Evolutionary conservation across 2,113 vertebrate species (phyloP).

Genomic region (Microtus pennsylvanicus): DNA sequence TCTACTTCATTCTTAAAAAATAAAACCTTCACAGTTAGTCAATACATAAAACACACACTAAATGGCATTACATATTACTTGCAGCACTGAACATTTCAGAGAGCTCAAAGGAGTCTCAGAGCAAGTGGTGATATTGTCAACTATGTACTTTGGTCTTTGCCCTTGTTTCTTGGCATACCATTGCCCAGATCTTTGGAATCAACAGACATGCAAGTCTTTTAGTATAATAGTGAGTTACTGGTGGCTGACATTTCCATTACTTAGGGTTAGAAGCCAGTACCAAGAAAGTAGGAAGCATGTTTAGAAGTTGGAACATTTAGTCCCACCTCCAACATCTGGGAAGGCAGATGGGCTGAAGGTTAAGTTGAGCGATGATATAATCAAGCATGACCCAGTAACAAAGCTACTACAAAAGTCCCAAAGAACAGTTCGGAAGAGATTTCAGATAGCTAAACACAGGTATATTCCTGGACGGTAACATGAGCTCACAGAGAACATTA

Average conservation of each 20-base stretch:
- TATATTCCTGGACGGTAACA: background rate
- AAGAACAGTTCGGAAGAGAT: background rate
- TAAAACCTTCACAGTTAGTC: slow-evolving; percentile 54
- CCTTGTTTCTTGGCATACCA: background rate
- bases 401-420: background rate
- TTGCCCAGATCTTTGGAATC: background rate
- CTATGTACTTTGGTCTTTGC: background rate
- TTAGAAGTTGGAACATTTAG: background rate
- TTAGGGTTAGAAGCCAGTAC: background rate
- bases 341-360: background rate
- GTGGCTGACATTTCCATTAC: background rate
- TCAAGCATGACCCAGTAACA: background rate
- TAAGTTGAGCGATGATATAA: background rate
- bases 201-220: background rate
- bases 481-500: background rate
- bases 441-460: background rate
- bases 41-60: slow-evolving; percentile 51
- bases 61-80: slow-evolving; percentile 46
- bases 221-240: background rate
- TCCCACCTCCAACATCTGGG: background rate
- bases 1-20: background rate
- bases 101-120: slow-evolving; percentile 40
- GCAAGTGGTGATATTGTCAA: background rate
- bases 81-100: slow-evolving; percentile 51
- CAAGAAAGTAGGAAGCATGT: background rate